These are phyloP conservation scores for Smithornis capensis DNA, from an alignment of 2,113 vertebrate genomes.

Conservation along the genomic window DNA sequence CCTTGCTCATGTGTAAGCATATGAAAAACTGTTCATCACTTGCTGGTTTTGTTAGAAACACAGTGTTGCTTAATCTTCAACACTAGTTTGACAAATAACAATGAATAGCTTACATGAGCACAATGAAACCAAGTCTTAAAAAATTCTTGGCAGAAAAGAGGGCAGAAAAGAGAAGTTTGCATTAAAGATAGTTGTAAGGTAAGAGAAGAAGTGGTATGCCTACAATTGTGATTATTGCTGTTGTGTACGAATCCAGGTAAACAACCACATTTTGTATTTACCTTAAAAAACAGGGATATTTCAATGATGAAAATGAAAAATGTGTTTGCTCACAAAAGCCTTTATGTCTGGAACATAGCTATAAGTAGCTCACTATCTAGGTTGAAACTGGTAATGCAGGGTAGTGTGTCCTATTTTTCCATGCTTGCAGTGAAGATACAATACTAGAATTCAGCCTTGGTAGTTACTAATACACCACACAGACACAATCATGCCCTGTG, in stretches of 20 bases:
- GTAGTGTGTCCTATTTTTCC: conserved; percentile 78
- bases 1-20: background rate
- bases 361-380: conserved; percentile 76
- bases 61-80: background rate
- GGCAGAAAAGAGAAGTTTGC: background rate
- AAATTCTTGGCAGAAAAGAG: background rate
- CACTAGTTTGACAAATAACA: background rate
- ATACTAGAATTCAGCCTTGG: conserved; percentile 91
- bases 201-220: background rate
- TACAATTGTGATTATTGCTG: background rate
- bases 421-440: conserved; percentile 84
- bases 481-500: conserved; percentile 92
- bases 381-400: conserved; percentile 73
- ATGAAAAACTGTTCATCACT: background rate
- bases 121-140: background rate
- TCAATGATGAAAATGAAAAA: conserved; percentile 67
- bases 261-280: conserved; percentile 39
- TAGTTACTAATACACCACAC: conserved; percentile 90
- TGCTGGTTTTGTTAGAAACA: background rate
- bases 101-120: background rate
- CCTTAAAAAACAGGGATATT: conserved; percentile 31
- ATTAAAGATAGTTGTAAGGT: background rate
- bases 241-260: conserved; percentile 11
- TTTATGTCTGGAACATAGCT: conserved; percentile 63
- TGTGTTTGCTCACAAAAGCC: conserved; percentile 63